phyloP scores from a whole-genome alignment of 1,140 invertebrate genomes.

The Zaprionus kolodkinae region DNA sequence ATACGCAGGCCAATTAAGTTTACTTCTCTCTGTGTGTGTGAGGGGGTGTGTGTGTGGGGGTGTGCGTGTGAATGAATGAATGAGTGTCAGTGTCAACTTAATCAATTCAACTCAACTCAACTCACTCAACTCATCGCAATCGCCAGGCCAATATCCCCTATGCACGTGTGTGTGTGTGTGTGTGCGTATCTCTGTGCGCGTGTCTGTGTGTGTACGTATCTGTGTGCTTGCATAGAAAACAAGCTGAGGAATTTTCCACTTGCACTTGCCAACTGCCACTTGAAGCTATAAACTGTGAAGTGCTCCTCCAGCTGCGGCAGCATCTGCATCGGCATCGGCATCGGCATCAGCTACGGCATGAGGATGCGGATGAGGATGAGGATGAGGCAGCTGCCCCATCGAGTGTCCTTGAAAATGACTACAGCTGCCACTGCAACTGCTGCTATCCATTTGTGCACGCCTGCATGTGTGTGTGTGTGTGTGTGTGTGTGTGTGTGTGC shows the following conservation, averaged over 20 bases:
- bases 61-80: constrained; percentile 7
- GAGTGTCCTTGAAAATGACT: constrained; percentile 73
- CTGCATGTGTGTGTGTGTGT: constrained; percentile 14
- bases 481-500: constrained; percentile 1
- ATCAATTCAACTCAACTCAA: constrained; percentile 52
- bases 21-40: not conserved
- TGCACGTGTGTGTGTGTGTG: not conserved
- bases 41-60: not conserved
- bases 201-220: constrained; percentile 9
- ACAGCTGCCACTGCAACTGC: constrained; percentile 44
- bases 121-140: constrained; percentile 17
- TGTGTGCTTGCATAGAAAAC: constrained; percentile 70
- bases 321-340: constrained; percentile 35
- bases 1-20: constrained; percentile 56
- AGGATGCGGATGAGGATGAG: too few relatives aligned
- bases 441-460: constrained; percentile 8
- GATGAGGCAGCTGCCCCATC: constrained; percentile 66
- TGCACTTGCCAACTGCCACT: constrained; percentile 79
- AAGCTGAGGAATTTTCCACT: constrained; percentile 79
- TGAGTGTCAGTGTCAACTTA: constrained; percentile 57
- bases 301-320: constrained; percentile 66
- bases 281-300: constrained; percentile 79
- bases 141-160: constrained; percentile 22
- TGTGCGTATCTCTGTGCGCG: not conserved
- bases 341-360: constrained; percentile 2